These are phyloP conservation scores for Eupsilia transversa DNA, from an alignment of 2,888 invertebrate species.

Conservation along the genomic window DNA sequence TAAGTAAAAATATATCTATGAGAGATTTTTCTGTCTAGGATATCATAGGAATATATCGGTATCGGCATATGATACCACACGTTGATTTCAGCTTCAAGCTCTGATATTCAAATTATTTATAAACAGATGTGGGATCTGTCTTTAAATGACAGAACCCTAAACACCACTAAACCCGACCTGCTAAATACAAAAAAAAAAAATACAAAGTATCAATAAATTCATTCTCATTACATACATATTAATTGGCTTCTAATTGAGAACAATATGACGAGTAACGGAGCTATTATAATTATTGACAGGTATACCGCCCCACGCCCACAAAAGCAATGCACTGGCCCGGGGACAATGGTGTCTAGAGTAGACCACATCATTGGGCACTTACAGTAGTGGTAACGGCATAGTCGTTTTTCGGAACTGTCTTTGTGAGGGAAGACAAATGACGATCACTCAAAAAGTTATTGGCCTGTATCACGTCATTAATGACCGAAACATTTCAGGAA, in stretches of 20 bases:
- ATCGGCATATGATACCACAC: no score
- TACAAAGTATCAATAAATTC: conserved; percentile 10
- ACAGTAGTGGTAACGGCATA: conserved; percentile 47
- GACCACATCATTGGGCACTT: conserved; percentile 44
- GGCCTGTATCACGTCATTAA: no score
- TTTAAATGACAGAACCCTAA: no score
- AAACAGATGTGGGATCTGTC: no score
- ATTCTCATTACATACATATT: conserved; percentile 52
- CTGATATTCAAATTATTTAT: not conserved
- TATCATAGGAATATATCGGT: not conserved
- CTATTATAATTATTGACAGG: conserved; percentile 61
- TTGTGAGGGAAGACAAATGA: no score
- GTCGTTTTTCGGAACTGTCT: no score
- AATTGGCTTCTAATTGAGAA: conserved; percentile 57
- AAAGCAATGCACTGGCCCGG: conserved; percentile 47
- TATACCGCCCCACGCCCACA: conserved; percentile 65
- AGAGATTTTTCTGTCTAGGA: not conserved
- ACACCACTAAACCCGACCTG: not conserved
- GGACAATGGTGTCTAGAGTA: conserved; percentile 51
- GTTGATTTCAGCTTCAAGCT: not conserved
- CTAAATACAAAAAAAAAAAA: not conserved
- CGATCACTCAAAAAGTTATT: no score
- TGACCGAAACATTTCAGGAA: no score
- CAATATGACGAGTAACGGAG: conserved; percentile 63
- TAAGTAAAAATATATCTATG: not conserved